Evolutionary conservation across 2,888 invertebrate species (phyloP), one percentile per base, ranked within the genome.

Genomic region (Trissolcus japonicus): DNA sequence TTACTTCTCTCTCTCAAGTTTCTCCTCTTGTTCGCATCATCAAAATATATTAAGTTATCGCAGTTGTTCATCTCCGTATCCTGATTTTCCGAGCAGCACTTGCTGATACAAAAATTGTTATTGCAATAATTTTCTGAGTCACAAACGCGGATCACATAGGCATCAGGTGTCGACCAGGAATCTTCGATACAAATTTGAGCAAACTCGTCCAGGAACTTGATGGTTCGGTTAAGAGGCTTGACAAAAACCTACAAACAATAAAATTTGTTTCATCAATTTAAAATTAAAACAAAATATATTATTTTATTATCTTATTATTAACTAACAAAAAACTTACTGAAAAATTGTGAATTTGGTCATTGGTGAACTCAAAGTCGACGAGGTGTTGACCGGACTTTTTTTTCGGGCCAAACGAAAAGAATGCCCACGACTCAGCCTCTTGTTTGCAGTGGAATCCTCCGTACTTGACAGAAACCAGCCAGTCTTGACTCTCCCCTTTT

Each of bases 81-180:
- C 6, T 57, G 40, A 51, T 51, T 66, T 14, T 57, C 41, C 19
- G 14, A 29, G 13, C 66, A 66, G 21, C 65, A 65, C 29, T 65
- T 65, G 13, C 65, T 65, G 7, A 65, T 7, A 25, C 65, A 56
- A n/a, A 65, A 46, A 56, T 65, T 43, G n/a, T 65, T 19, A 9
- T 48, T 16, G 35, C 65, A 65, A n/a, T 48, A 56, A 46, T 9
- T 55, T 48, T 65, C 48, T 4, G 46, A n/a, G 4, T 1, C 17
- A 16, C 65, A 65, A 46, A 56, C n/a, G 55, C 65, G 40, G 13
- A 65, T 55, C 6, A 56, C 53, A n/a, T 43, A 59, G n/a, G 6
- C 14, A 19, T 25, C n/a, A 9, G 17, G 2, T 13, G 17, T 13
- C 2, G 6, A 25, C 2, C 13, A 16, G 1, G 51, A 51, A 9